phyloP scores from a whole-genome alignment of 2,797 vertebrate species.

The Rhyacichthys aspro region DNA sequence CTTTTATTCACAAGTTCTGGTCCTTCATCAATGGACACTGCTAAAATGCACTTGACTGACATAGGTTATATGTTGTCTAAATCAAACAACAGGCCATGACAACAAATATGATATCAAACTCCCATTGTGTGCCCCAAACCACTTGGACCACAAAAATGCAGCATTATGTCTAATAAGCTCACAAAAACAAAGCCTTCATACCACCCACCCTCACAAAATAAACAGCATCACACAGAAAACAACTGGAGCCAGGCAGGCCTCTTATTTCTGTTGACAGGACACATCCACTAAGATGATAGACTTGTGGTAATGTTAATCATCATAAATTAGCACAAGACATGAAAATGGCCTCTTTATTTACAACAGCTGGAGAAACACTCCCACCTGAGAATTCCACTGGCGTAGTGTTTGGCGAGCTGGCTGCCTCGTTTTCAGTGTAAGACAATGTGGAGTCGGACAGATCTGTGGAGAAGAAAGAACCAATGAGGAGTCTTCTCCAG shows the following conservation, averaged over 20 bases:
- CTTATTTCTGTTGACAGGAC: slow-evolving; percentile 21
- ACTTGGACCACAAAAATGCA: slow-evolving; percentile 7
- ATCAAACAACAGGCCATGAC: too few relatives aligned
- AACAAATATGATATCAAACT: too few relatives aligned
- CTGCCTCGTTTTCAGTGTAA: slow-evolving; percentile 99
- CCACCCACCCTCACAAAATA: background rate
- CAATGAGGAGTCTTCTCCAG: background rate
- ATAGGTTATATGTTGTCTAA: too few relatives aligned
- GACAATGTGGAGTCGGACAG: slow-evolving; percentile 99
- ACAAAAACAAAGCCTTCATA: background rate
- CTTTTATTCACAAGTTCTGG: too few relatives aligned
- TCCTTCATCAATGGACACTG: too few relatives aligned
- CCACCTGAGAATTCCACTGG: slow-evolving; percentile 96
- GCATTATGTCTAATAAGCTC: background rate
- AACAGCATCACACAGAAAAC: background rate
- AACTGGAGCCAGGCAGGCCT: background rate
- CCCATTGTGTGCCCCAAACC: slow-evolving; percentile 1
- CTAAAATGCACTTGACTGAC: too few relatives aligned
- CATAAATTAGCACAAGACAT: slow-evolving; percentile 17
- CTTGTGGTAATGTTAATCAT: slow-evolving; percentile 29
- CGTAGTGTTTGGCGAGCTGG: slow-evolving; percentile 89
- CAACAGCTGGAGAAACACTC: slow-evolving; percentile 56
- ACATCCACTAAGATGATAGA: slow-evolving; percentile 15
- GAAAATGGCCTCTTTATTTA: slow-evolving; percentile 17
- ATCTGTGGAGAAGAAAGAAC: slow-evolving; percentile 77